phyloP scores from a whole-genome alignment of 1,140 invertebrate species.

The Belonocnema kinseyi region DNA sequence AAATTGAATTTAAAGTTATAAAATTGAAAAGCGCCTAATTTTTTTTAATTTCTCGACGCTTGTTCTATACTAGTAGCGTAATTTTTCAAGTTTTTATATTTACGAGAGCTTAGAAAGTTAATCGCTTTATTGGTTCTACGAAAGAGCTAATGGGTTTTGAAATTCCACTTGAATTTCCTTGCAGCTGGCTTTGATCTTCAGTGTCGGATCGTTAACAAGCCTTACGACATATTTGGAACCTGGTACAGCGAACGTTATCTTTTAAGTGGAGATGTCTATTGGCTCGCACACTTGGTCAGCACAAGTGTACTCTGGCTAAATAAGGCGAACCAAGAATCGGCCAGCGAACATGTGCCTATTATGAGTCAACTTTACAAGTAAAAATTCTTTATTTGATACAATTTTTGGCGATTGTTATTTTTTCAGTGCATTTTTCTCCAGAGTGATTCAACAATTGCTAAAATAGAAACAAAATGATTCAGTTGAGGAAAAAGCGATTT shows the following conservation, averaged over 20 bases:
- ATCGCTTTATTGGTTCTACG: background rate
- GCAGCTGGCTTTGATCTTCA: conserved; percentile 84
- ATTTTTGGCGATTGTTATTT: background rate
- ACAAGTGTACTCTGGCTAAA: conserved; percentile 89
- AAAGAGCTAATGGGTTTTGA: conserved; percentile 15
- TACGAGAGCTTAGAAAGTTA: too few relatives aligned
- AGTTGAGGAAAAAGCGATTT: too few relatives aligned
- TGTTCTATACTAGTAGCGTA: too few relatives aligned
- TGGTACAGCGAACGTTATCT: conserved; percentile 92
- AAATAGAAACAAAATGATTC: too few relatives aligned
- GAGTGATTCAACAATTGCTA: too few relatives aligned
- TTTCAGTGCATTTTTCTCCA: background rate
- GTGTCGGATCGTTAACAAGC: conserved; percentile 89
- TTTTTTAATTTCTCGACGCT: too few relatives aligned
- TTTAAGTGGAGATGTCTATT: conserved; percentile 87
- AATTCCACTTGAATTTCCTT: conserved; percentile 48
- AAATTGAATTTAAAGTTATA: background rate
- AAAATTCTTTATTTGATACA: conserved; percentile 31
- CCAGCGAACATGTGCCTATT: conserved; percentile 88
- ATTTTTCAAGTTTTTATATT: too few relatives aligned
- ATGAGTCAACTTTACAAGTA: conserved; percentile 84
- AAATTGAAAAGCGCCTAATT: too few relatives aligned
- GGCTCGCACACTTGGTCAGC: conserved; percentile 87
- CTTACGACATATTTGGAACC: conserved; percentile 92
- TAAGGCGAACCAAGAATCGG: conserved; percentile 87